Percentiles rank a stretch among this genome's conserved stretches.
Evolutionary conservation across 2,888 invertebrate genomes (phyloP).

Genomic region (Meganola albula): DNA sequence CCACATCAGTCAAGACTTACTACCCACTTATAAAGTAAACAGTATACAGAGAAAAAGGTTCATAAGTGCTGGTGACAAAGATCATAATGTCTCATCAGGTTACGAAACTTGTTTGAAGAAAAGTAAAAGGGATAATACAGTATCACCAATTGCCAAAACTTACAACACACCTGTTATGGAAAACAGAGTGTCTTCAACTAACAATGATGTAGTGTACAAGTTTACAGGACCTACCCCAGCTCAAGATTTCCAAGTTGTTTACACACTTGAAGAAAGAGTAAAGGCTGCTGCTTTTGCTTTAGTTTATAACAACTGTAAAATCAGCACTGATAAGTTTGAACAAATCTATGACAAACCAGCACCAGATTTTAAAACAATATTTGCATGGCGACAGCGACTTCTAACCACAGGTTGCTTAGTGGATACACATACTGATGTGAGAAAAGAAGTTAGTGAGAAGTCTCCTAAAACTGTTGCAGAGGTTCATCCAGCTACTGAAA

Average conservation of each 20-base stretch:
- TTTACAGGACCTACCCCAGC: conserved; percentile 51
- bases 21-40: conserved; percentile 40
- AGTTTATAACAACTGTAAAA: conserved; percentile 64
- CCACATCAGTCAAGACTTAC: conserved; percentile 37
- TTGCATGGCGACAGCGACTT: conserved; percentile 63
- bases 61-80: conserved; percentile 51
- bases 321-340: conserved; percentile 63
- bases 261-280: conserved; percentile 62
- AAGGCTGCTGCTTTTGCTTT: conserved; percentile 64
- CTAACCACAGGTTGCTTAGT: conserved; percentile 61
- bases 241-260: conserved; percentile 55
- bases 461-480: not conserved
- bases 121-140: conserved; percentile 38
- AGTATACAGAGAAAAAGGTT: conserved; percentile 47
- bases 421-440: conserved; percentile 48
- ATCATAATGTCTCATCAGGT: conserved; percentile 52
- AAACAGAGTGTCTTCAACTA: conserved; percentile 65
- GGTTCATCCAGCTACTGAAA: too few species aligned
- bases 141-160: conserved; percentile 36
- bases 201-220: conserved; percentile 58
- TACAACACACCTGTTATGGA: conserved; percentile 64
- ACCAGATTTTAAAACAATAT: conserved; percentile 70
- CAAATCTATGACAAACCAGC: conserved; percentile 61
- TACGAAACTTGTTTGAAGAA: conserved; percentile 58
- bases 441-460: conserved; percentile 20